Evolutionary conservation across 2,113 vertebrate genomes (phyloP).

Genomic region (Penelope pileata): DNA sequence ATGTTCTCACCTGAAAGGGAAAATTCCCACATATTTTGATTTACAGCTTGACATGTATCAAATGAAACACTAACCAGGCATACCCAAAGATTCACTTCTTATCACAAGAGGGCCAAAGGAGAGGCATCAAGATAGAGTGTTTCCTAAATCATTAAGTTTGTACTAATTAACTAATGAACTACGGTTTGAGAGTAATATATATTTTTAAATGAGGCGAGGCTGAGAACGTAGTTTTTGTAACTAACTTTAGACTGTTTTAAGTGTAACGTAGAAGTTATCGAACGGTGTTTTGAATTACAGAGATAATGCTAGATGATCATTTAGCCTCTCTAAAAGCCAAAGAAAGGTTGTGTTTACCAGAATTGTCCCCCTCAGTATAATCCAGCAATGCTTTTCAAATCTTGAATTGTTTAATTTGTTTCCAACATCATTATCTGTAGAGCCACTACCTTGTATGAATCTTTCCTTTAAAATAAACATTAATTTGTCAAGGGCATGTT

Average conservation of each 20-base stretch:
- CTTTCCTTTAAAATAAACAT: conserved; percentile 7
- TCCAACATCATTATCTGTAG: background rate
- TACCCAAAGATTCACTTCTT: background rate
- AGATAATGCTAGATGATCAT: background rate
- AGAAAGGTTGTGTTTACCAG: background rate
- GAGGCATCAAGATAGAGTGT: background rate
- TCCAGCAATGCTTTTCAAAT: background rate
- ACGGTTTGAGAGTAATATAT: rapidly evolving
- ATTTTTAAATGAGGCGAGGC: background rate
- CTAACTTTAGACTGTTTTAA: background rate
- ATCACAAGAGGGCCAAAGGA: background rate
- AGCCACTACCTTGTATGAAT: background rate
- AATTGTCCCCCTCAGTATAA: background rate
- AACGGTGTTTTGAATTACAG: background rate
- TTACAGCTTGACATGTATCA: background rate
- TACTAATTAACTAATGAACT: background rate
- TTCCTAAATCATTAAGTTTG: background rate
- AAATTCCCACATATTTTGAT: rapidly evolving
- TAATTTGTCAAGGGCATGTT: background rate
- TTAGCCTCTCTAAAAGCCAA: background rate
- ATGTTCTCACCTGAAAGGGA: background rate
- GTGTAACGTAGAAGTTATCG: background rate
- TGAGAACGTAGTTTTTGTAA: background rate
- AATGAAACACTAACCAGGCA: background rate
- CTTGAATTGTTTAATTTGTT: background rate